Evolutionary conservation across 1,140 invertebrate species (phyloP).

Genomic region (Carposina sasakii): DNA sequence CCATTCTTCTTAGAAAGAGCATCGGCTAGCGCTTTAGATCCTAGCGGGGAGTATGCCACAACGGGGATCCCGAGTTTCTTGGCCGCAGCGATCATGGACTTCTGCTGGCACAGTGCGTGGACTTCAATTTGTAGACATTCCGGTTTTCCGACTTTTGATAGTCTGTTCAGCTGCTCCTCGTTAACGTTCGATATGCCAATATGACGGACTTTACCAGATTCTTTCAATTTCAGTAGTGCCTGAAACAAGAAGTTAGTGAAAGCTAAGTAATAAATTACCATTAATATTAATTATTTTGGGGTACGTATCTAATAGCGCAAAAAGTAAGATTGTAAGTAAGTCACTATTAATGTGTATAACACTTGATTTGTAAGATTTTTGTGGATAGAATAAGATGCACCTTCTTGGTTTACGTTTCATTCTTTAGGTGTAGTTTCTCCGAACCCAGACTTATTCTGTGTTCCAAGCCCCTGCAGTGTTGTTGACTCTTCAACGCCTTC

Average conservation of each 20-base stretch:
- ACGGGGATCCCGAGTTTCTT: conserved; percentile 79
- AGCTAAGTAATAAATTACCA: no score
- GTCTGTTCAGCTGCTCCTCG: conserved; percentile 76
- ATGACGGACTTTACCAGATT: conserved; percentile 75
- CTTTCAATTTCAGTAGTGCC: conserved; percentile 82
- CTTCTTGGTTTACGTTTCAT: no score
- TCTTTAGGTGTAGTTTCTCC: no score
- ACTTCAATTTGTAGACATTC: conserved; percentile 84
- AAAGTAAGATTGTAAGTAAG: no score
- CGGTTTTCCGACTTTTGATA: conserved; percentile 77
- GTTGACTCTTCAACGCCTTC: no score
- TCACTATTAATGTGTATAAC: no score
- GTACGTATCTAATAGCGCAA: no score
- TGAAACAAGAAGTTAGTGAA: conserved; percentile 44
- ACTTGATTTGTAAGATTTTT: no score
- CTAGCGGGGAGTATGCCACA: conserved; percentile 89
- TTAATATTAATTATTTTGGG: no score
- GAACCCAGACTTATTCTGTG: no score
- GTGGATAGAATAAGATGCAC: no score
- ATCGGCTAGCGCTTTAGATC: conserved; percentile 77
- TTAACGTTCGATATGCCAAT: conserved; percentile 89
- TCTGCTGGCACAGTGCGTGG: conserved; percentile 88
- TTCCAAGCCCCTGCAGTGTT: no score
- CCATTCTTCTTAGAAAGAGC: conserved; percentile 58
- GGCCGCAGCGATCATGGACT: conserved; percentile 80